Conservation (phyloP, 1,140 invertebrate species). For the Andricus grossulariae region DNA sequence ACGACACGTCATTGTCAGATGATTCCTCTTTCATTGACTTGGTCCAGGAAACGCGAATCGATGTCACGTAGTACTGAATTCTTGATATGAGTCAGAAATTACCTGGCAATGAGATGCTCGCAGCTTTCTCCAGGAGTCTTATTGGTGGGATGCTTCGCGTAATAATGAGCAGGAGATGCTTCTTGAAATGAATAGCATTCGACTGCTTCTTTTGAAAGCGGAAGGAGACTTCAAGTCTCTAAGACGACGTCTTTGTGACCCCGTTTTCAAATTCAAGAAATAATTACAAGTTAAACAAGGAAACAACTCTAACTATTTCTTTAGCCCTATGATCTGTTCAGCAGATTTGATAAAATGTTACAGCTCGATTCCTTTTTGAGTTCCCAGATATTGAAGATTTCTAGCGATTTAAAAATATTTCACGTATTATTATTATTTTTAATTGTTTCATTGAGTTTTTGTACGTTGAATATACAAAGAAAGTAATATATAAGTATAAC, state of each 20-base stretch:
- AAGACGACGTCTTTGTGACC: not conserved
- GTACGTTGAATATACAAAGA: too few relatives aligned
- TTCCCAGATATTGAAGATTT: too few relatives aligned
- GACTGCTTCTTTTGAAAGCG: constrained; percentile 10
- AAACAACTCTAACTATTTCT: not conserved
- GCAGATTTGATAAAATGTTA: too few relatives aligned
- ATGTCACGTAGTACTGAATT: not conserved
- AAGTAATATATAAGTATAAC: too few relatives aligned
- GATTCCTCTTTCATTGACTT: too few relatives aligned
- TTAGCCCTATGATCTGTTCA: not conserved
- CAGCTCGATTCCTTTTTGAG: too few relatives aligned
- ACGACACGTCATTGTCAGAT: too few relatives aligned
- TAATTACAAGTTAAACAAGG: not conserved
- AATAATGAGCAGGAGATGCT: not conserved
- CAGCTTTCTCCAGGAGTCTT: not conserved
- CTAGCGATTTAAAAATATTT: too few relatives aligned
- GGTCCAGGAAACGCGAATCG: too few relatives aligned
- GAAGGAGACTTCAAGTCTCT: constrained; percentile 18
- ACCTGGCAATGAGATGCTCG: not conserved
- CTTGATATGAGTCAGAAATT: not conserved
- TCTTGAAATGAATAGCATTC: constrained; percentile 4
- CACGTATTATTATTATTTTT: too few relatives aligned
- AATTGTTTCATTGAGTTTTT: too few relatives aligned
- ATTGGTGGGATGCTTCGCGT: not conserved
- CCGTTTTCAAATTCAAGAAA: constrained; percentile 3